A percentile compares a stretch with the other conserved stretches of the same genome.
Evolutionary conservation across 2,888 invertebrate genomes (phyloP).

Genomic region (Diabrotica balteata): DNA sequence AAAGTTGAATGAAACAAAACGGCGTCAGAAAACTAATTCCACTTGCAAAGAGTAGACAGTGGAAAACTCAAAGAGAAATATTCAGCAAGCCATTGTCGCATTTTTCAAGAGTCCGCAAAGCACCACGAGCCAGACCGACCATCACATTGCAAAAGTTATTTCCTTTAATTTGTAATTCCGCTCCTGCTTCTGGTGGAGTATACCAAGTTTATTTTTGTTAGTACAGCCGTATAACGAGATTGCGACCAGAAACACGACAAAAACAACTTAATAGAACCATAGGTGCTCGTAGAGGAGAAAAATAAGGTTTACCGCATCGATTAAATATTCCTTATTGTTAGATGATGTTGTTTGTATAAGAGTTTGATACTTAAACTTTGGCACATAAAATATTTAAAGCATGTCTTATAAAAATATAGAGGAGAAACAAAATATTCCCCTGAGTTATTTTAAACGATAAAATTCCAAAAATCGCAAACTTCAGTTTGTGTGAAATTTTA

Average conservation of each 20-base stretch:
- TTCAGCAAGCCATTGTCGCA: slow-evolving; percentile 21
- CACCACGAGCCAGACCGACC: slow-evolving; percentile 2
- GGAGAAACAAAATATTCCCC: too few relatives aligned
- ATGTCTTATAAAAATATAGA: too few relatives aligned
- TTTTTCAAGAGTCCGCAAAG: slow-evolving; percentile 15
- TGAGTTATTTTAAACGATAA: too few relatives aligned
- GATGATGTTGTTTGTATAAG: too few relatives aligned
- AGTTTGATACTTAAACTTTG: too few relatives aligned
- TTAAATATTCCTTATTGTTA: too few relatives aligned
- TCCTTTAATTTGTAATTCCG: slow-evolving; percentile 36
- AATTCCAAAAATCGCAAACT: too few relatives aligned
- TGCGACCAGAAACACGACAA: slow-evolving; percentile 26
- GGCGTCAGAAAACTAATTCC: slow-evolving; percentile 11
- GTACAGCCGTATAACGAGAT: slow-evolving; percentile 27
- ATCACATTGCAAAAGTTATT: slow-evolving; percentile 29
- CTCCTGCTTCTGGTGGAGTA: slow-evolving; percentile 25
- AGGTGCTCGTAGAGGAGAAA: slow-evolving; percentile 3
- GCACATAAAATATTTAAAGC: too few relatives aligned
- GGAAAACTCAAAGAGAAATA: slow-evolving; percentile 23
- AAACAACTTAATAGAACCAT: slow-evolving; percentile 26
- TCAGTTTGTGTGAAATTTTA: too few relatives aligned
- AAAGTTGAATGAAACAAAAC: slow-evolving; percentile 9
- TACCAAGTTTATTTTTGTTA: slow-evolving; percentile 32
- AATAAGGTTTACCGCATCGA: too few relatives aligned
- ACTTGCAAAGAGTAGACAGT: slow-evolving; percentile 13